phyloP scores from a whole-genome alignment of 2,888 invertebrate species.

The Hirtodrosophila confusa region DNA sequence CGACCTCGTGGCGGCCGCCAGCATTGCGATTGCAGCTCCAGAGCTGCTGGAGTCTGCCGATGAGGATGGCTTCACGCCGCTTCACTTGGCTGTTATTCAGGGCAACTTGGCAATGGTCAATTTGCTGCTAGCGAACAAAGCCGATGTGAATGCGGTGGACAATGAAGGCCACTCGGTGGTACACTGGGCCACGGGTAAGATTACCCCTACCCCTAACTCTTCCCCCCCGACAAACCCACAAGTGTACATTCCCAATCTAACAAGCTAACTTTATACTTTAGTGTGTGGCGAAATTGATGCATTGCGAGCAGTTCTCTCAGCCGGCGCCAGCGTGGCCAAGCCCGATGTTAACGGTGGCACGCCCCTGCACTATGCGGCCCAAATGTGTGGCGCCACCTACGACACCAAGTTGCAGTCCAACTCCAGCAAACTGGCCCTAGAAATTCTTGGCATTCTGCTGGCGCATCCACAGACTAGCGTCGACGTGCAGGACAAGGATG shows the following conservation, averaged over 20 bases:
- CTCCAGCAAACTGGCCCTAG: constrained; percentile 82
- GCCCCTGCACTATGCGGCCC: constrained; percentile 98
- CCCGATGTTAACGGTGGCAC: constrained; percentile 97
- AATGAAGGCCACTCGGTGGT: constrained; percentile 97
- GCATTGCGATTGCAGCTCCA: constrained; percentile 94
- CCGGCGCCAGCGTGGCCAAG: constrained; percentile 94
- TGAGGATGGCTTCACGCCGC: constrained; percentile 96
- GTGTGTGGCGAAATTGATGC: constrained; percentile 97
- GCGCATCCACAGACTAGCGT: constrained; percentile 92
- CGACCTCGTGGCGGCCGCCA: constrained; percentile 87
- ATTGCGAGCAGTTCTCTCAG: constrained; percentile 91
- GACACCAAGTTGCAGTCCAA: constrained; percentile 85
- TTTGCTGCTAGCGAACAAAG: constrained; percentile 93
- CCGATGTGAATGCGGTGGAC: constrained; percentile 95
- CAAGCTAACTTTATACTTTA: constrained; percentile 79
- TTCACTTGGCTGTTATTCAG: constrained; percentile 97
- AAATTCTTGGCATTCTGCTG: constrained; percentile 91
- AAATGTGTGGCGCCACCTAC: constrained; percentile 95
- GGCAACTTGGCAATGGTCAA: constrained; percentile 94
- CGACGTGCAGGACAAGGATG: constrained; percentile 95
- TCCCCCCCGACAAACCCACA: too few relatives aligned
- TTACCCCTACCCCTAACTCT: constrained; percentile 1
- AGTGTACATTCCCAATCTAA: neutral
- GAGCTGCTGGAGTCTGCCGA: constrained; percentile 93
- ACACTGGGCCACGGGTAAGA: constrained; percentile 98